Conservation (phyloP, 1,140 invertebrate species). For the Euglossa dilemma region DNA sequence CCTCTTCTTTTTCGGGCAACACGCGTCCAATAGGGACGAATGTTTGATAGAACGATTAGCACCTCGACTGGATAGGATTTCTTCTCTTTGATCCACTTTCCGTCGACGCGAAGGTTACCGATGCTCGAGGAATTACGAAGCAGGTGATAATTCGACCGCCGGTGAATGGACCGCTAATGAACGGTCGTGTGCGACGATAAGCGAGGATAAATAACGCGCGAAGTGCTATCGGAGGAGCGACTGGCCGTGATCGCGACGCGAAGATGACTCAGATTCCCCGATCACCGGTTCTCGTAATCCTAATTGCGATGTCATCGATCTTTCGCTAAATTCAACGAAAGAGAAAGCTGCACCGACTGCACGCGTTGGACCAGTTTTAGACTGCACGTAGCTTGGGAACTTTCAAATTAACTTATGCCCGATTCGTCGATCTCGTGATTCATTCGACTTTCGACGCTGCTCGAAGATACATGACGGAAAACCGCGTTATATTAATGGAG, state of each 20-base stretch:
- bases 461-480: neutral
- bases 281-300: neutral
- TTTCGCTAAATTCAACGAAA: slow-evolving; percentile 62
- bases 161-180: slow-evolving; percentile 21
- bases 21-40: neutral
- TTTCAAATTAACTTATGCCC: slow-evolving; percentile 57
- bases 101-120: neutral
- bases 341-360: slow-evolving; percentile 56
- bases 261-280: slow-evolving; percentile 11
- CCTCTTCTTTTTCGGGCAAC: too few relatives aligned
- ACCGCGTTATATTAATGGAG: neutral
- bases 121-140: neutral
- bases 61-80: neutral
- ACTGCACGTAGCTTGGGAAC: slow-evolving; percentile 34
- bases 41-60: slow-evolving; percentile 25
- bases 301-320: slow-evolving; percentile 59
- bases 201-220: slow-evolving; percentile 13
- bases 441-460: neutral
- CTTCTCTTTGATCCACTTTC: neutral
- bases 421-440: slow-evolving; percentile 5
- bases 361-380: slow-evolving; percentile 40
- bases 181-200: neutral
- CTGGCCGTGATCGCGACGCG: neutral
- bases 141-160: slow-evolving; percentile 13
- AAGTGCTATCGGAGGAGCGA: neutral